A percentile compares a stretch with the other conserved stretches of the same genome.
phyloP scores from a whole-genome alignment of 2,797 vertebrate genomes.

The Hylomyscus alleni region DNA sequence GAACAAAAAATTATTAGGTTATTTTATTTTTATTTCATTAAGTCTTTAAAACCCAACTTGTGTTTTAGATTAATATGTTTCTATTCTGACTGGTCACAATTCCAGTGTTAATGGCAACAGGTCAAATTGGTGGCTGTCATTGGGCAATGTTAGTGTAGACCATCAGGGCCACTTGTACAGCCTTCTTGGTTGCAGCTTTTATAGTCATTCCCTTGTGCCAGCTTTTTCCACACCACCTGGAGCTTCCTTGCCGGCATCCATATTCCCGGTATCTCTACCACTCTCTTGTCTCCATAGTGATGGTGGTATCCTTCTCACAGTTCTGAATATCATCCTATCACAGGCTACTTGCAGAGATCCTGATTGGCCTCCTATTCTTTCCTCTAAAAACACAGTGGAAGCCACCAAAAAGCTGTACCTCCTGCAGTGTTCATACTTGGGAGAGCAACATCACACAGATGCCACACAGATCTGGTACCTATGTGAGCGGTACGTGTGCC shows the following conservation, averaged over 20 bases:
- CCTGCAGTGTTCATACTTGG: neutral
- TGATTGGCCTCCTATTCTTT: neutral
- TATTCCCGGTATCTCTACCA: neutral
- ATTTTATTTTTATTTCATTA: neutral
- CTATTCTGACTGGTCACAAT: neutral
- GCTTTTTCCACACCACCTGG: neutral
- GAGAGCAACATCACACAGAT: neutral
- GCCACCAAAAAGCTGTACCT: too few relatives aligned
- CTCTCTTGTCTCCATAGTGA: too few relatives aligned
- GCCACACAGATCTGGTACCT: neutral
- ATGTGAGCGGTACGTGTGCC: neutral
- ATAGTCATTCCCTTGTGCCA: too few relatives aligned
- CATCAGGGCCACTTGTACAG: neutral
- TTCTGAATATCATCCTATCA: neutral
- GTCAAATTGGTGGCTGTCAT: neutral
- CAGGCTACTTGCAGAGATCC: neutral
- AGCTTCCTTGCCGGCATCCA: neutral
- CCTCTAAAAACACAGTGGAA: neutral
- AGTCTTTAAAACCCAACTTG: neutral
- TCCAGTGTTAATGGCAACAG: neutral
- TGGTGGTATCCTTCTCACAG: neutral
- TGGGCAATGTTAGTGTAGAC: neutral
- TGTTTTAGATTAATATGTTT: neutral
- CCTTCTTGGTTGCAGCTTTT: neutral
- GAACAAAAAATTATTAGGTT: slow-evolving; percentile 9